phyloP scores from a whole-genome alignment of 2,113 vertebrate species.

The Lepus timidus region DNA sequence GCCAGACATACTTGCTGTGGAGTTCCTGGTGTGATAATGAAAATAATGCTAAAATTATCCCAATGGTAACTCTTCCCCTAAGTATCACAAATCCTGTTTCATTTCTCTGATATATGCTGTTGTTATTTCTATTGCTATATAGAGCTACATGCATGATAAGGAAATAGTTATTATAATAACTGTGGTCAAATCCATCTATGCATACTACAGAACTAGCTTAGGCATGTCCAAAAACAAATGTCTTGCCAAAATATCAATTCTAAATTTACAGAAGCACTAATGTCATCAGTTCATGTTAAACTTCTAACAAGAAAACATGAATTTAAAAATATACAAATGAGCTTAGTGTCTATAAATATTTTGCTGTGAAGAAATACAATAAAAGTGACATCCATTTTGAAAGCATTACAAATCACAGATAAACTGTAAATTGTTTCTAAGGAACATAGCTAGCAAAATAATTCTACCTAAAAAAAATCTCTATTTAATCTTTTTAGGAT shows the following conservation, averaged over 20 bases:
- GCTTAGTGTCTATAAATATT: background rate
- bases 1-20: background rate
- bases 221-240: background rate
- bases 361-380: background rate
- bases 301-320: background rate
- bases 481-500: constrained; percentile 11
- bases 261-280: constrained; percentile 4
- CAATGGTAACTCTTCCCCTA: background rate
- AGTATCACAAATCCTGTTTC: background rate
- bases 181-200: background rate
- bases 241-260: background rate
- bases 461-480: constrained; percentile 4
- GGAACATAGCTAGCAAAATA: constrained; percentile 42
- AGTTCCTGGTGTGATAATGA: background rate
- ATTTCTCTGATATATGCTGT: background rate
- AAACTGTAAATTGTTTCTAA: constrained; percentile 33
- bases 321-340: constrained; percentile 13
- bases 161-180: background rate
- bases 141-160: background rate
- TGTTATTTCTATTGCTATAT: constrained; percentile 31
- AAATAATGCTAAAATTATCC: constrained; percentile 31
- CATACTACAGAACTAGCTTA: background rate
- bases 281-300: background rate
- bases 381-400: constrained; percentile 39
- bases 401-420: constrained; percentile 28